Evolutionary conservation across 2,113 vertebrate genomes (phyloP).

Genomic region (Albula glossodonta): DNA sequence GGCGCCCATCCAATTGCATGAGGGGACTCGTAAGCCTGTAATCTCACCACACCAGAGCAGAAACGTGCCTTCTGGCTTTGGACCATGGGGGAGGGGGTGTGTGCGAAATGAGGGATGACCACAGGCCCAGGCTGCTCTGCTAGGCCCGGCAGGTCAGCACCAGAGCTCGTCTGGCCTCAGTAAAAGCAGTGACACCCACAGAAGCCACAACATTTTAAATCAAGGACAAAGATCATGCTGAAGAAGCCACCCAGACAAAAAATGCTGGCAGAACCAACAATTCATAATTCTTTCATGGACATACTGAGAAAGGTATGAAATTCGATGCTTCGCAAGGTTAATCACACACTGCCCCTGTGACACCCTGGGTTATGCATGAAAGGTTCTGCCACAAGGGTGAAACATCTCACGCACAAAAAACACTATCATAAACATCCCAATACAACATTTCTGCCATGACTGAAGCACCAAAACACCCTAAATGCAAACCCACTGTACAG

Average conservation of each 20-base stretch:
- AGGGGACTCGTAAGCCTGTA: conserved; percentile 33
- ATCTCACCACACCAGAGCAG: conserved; percentile 21
- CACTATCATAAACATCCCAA: not conserved
- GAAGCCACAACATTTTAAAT: not conserved
- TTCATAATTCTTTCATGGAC: not conserved
- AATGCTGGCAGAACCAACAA: not conserved
- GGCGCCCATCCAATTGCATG: conserved; percentile 44
- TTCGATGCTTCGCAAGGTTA: not conserved
- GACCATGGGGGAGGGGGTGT: not conserved
- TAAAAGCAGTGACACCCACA: not conserved
- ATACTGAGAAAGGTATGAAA: not conserved
- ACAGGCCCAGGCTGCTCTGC: not conserved
- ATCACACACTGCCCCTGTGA: not conserved
- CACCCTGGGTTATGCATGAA: not conserved
- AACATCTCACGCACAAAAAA: not conserved
- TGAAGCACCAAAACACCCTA: not conserved
- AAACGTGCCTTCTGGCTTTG: conserved; percentile 33
- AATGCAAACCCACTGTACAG: not conserved
- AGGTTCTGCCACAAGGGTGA: not conserved
- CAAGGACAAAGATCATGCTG: not conserved
- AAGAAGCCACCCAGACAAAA: not conserved
- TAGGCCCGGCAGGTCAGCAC: not conserved
- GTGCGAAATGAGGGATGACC: not conserved
- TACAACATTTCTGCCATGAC: too few relatives aligned
- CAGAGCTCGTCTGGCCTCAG: not conserved